Conservation (phyloP, 2,113 vertebrate species). For the Tragelaphus scriptus region DNA sequence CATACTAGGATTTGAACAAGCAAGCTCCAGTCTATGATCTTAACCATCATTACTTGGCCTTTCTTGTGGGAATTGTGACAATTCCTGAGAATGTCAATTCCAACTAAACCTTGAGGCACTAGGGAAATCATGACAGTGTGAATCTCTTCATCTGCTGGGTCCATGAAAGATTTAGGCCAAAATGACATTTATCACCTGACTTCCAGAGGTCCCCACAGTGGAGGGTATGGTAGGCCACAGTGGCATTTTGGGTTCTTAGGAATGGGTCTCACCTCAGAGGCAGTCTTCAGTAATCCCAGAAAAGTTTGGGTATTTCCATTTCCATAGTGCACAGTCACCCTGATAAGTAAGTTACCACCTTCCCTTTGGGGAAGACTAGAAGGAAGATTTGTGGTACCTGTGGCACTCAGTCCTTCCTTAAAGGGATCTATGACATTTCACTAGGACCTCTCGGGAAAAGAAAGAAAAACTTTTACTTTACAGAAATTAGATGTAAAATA, state of each 20-base stretch:
- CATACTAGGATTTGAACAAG: not conserved
- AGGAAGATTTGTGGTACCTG: not conserved
- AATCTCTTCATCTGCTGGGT: not conserved
- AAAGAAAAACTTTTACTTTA: not conserved
- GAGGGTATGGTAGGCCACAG: not conserved
- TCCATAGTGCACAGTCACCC: not conserved
- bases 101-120: not conserved
- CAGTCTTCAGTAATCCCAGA: not conserved
- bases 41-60: not conserved
- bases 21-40: not conserved
- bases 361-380: not conserved
- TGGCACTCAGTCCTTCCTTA: not conserved
- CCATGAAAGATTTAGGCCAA: not conserved
- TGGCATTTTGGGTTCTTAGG: slow-evolving; percentile 11
- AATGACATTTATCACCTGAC: not conserved
- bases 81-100: not conserved
- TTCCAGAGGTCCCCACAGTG: not conserved
- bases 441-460: not conserved
- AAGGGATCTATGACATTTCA: not conserved
- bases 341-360: not conserved
- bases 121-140: not conserved
- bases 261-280: not conserved
- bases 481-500: not conserved
- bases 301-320: slow-evolving; percentile 39
- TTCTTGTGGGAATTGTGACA: not conserved